A percentile compares a stretch with the other conserved stretches of the same genome.
Conservation (phyloP, 2,888 invertebrate genomes). For the Phyllotreta striolata region DNA sequence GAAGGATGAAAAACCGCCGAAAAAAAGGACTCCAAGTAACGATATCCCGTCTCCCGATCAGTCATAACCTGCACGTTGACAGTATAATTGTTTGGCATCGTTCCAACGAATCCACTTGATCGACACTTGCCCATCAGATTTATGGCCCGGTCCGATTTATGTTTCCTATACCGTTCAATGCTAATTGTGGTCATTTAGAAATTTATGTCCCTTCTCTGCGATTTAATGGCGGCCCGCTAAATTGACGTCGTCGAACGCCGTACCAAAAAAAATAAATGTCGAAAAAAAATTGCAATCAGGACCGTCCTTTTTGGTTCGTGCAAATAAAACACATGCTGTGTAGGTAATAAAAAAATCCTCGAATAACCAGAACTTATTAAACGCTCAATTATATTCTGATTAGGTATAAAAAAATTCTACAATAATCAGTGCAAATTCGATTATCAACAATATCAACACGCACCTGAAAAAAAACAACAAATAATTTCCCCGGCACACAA, state of each 20-base stretch:
- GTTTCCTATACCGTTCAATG: conserved; percentile 47
- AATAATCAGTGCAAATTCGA: no score
- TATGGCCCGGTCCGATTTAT: conserved; percentile 49
- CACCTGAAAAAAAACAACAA: conserved; percentile 13
- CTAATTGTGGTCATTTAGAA: conserved; percentile 53
- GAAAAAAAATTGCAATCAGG: conserved; percentile 18
- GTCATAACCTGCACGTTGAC: conserved; percentile 26
- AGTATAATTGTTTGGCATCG: conserved; percentile 40
- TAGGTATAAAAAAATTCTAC: no score
- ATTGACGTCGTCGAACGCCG: conserved; percentile 26
- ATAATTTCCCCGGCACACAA: no score
- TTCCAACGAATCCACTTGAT: conserved; percentile 49
- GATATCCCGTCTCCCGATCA: conserved; percentile 8
- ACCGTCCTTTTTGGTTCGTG: no score
- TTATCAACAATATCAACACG: not conserved
- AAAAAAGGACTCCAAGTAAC: conserved; percentile 7
- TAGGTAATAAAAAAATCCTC: no score
- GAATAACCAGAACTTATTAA: no score
- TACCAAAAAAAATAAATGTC: conserved; percentile 8
- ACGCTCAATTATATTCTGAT: no score
- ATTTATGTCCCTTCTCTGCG: conserved; percentile 48
- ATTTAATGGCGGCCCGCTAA: conserved; percentile 44
- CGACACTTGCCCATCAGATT: conserved; percentile 52
- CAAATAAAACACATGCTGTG: no score
- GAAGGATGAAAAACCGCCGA: not conserved